These are phyloP conservation scores for Xestia sexstrigata DNA, from an alignment of 2,888 invertebrate genomes.

Conservation along the genomic window DNA sequence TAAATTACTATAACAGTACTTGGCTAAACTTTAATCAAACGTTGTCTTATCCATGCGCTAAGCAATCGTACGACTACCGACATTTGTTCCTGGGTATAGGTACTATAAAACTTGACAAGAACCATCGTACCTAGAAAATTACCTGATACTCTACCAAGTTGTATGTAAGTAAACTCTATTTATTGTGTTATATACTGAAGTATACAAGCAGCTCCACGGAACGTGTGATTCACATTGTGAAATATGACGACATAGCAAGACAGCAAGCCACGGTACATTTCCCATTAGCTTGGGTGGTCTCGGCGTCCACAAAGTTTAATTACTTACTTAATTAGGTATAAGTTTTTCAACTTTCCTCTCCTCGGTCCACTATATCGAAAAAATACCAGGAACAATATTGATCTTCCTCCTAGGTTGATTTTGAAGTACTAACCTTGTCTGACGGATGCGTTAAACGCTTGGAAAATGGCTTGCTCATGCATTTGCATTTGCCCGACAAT, in stretches of 20 bases:
- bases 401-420: too few species aligned
- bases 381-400: too few species aligned
- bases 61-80: too few species aligned
- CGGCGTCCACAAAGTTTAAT: too few species aligned
- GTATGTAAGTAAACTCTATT: conserved; percentile 31
- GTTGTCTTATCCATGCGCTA: neutral
- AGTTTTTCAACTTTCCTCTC: too few species aligned
- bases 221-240: neutral
- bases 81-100: neutral
- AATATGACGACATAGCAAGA: neutral
- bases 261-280: neutral
- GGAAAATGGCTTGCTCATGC: too few species aligned
- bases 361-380: too few species aligned
- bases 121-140: neutral
- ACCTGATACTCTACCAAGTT: neutral
- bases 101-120: neutral
- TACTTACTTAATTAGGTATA: too few species aligned
- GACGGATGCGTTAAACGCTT: too few species aligned
- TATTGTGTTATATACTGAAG: conserved; percentile 29
- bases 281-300: neutral
- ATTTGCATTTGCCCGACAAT: too few species aligned
- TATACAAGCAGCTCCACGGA: neutral
- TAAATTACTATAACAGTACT: neutral
- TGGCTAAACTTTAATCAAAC: neutral
- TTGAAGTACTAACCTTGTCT: too few species aligned